A percentile compares a stretch with the other conserved stretches of the same genome.
phyloP scores from a whole-genome alignment of 2,888 invertebrate species.

The Anodontia alba region DNA sequence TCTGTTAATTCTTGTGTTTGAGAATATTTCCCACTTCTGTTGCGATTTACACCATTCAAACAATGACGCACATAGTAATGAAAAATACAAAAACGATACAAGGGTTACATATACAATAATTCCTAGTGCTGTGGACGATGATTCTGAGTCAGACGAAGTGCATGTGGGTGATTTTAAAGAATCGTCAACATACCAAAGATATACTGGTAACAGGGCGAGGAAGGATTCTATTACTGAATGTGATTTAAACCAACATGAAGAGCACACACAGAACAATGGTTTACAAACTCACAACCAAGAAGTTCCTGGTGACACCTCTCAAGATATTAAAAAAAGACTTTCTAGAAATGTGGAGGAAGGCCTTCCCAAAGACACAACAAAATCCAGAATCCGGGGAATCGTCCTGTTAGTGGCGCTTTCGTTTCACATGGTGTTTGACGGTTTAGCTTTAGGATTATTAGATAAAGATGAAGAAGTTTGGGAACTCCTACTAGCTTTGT shows the following conservation, averaged over 20 bases:
- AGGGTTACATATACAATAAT: not conserved
- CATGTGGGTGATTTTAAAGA: not conserved
- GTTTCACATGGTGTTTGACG: conserved; percentile 87
- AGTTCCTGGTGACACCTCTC: not conserved
- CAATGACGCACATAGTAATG: not conserved
- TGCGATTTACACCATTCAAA: not conserved
- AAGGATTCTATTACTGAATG: not conserved
- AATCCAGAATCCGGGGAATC: conserved; percentile 80
- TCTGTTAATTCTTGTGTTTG: conserved; percentile 44
- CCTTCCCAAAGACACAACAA: not conserved
- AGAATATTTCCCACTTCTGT: conserved; percentile 39
- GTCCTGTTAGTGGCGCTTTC: conserved; percentile 86
- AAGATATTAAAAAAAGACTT: not conserved
- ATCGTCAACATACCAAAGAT: not conserved
- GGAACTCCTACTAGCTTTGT: conserved; percentile 85
- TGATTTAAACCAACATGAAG: not conserved
- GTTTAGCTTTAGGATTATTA: conserved; percentile 87
- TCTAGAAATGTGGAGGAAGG: not conserved
- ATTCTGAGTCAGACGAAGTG: not conserved
- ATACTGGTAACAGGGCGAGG: not conserved
- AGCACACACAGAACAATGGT: not conserved
- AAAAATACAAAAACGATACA: not conserved
- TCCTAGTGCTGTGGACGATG: not conserved
- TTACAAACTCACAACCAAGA: no score
- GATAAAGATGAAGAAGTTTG: conserved; percentile 70